phyloP scores from a whole-genome alignment of 2,888 invertebrate genomes.

The Anthophora plumipes region DNA sequence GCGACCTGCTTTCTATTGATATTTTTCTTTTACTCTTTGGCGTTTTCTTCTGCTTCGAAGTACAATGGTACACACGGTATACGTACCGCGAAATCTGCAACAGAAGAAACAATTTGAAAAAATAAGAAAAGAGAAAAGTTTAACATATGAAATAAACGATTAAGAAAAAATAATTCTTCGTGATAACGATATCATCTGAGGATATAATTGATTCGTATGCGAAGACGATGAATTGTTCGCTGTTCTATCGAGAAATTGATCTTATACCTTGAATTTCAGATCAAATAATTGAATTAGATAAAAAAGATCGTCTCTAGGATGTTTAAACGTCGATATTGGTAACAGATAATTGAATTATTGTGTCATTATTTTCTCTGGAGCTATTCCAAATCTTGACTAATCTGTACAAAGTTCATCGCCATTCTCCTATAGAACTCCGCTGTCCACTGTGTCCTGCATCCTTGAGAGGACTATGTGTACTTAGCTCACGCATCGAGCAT shows the following conservation, averaged over 20 bases:
- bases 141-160: no score
- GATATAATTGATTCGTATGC: no score
- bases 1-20: slow-evolving; percentile 40
- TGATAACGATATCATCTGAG: no score
- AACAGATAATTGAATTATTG: background rate
- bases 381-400: slow-evolving; percentile 62
- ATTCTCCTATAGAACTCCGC: slow-evolving; percentile 43
- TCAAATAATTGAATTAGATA: no score
- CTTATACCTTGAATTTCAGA: background rate
- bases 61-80: background rate
- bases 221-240: no score
- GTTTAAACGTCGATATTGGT: background rate
- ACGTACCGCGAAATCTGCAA: background rate
- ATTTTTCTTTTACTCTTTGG: slow-evolving; percentile 5
- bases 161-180: no score
- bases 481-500: slow-evolving; percentile 44
- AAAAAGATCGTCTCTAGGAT: background rate
- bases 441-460: slow-evolving; percentile 62
- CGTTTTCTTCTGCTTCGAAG: background rate
- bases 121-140: no score
- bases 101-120: background rate
- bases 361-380: slow-evolving; percentile 42
- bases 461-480: slow-evolving; percentile 68
- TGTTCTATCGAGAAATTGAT: no score
- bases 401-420: slow-evolving; percentile 58